Base-by-base conservation (phyloP, 2,888 invertebrate species). In the Seira musarum region DNA sequence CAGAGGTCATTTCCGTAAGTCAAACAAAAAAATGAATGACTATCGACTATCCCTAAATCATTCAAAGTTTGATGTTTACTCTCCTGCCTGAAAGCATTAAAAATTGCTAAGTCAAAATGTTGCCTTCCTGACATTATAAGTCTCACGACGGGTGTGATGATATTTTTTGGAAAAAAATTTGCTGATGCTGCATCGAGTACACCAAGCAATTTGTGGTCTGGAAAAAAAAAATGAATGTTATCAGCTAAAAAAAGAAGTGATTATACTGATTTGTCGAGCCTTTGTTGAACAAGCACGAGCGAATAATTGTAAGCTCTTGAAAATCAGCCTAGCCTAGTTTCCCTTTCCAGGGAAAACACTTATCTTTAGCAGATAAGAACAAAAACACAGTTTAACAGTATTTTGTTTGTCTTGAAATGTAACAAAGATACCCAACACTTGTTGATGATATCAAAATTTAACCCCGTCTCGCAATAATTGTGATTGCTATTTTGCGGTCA, bases 301-400 rank as follows among this genome's bases (percentile, higher is more conserved):
- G 40, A 8, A 40, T 40, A 40, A 40, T 40, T 10, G 64, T 30
- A 17, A 64, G 24, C 71, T 40, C 63, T 72, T 72, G 71, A 61
- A 46, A 61, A 63, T 72, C 71, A 72, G 61, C 71, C 71, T 72
- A 72, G 71, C 71, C 71, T 64, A 64, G 61, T 61, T 40, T 40
- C 40, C 40, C 6, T 70, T 70, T 66, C 13, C 40, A 63, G 21
- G 10, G n/a, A 63, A 30, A 69, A 72, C 22, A 21, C 63, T 72
- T 22, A 57, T 22, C 71, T 25, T 24, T 15, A 10, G 10, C 35
- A 35, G 71, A 72, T 72, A 72, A 63, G 61, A 49, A 46, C 71
- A 72, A 64, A 40, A 63, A 24, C 46, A 63, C 46, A 13, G 40
- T 2, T 21, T 2, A 10, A 6, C 13, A 2, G 21, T 60, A 17